Base-by-base conservation (phyloP, 2,113 vertebrate species). In the Labeo catla region DNA sequence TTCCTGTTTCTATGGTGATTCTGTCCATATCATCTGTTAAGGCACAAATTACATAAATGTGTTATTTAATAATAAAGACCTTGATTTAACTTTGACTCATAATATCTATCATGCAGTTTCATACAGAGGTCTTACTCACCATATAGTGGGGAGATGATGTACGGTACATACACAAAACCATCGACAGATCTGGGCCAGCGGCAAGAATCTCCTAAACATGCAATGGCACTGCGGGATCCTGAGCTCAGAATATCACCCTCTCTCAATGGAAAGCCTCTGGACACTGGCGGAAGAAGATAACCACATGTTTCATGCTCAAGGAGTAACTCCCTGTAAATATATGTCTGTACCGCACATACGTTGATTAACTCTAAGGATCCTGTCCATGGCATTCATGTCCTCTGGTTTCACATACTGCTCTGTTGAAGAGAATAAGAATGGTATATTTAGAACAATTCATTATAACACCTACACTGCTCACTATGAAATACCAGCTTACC, bases 1-100 rank as follows among this genome's bases (percentile, higher is more conserved):
- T 96, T 61, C 94, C 95, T 12, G 86, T 92, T 90, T 95, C 95
- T 87, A 95, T 92, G 15, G 93, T 94, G 85, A 95, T 95, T 88
- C 94, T 93, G 89, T 95, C 95, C 94, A 95, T 94, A 88, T 94
- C 92, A 52, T 95, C 95, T 95, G 74, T 23, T 36, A 61, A 39
- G 80, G 34, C 39, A 0, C 2, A 43, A 23, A n/a, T 7, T 1
- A 6, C 1, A 50, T 21, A 1, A 57, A 68, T 50, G 28, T 8
- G 9, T 9, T 21, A 21, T 21, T 4, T 19, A 36, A 39, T 39
- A 39, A 9, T 2, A 72, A 43, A 72, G 16, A 43, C 68, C 16
- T 21, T 72, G 3, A 45, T 39, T 45, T 10, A 72, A 43, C 36
- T 72, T 43, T 43, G 4, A 72, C 39, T 10, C 21, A 70, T 39